Conservation (phyloP, 2,113 vertebrate species). For the Lophochroa leadbeateri region DNA sequence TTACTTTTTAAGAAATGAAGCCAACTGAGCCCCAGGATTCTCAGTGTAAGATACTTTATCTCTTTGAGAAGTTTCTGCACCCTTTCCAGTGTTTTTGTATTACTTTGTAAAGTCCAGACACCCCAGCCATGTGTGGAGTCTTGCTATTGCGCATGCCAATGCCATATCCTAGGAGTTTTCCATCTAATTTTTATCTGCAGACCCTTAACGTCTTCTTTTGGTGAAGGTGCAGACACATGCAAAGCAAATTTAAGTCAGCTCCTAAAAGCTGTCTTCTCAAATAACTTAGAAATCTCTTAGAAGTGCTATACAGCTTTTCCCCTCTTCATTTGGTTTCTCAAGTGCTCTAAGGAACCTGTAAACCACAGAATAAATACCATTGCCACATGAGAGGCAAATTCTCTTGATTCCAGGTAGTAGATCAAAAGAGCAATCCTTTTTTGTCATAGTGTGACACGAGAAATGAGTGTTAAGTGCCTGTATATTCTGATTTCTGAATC, state of each 20-base stretch:
- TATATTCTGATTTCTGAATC: background rate
- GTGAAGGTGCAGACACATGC: background rate
- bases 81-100: background rate
- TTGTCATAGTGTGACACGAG: background rate
- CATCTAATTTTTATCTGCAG: background rate
- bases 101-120: background rate
- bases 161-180: background rate
- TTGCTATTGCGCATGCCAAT: background rate
- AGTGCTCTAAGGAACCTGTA: background rate
- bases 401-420: background rate
- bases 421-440: background rate
- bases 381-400: background rate
- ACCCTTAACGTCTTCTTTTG: background rate
- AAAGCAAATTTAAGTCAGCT: background rate
- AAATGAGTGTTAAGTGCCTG: background rate
- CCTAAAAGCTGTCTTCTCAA: background rate
- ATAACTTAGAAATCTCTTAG: background rate
- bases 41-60: background rate
- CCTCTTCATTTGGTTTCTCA: background rate
- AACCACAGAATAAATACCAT: background rate
- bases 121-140: accelerated
- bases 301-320: background rate
- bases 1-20: background rate
- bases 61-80: background rate
- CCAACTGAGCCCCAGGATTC: background rate